Conservation (phyloP, 2,113 vertebrate genomes). For the Chascanopsetta lugubris region DNA sequence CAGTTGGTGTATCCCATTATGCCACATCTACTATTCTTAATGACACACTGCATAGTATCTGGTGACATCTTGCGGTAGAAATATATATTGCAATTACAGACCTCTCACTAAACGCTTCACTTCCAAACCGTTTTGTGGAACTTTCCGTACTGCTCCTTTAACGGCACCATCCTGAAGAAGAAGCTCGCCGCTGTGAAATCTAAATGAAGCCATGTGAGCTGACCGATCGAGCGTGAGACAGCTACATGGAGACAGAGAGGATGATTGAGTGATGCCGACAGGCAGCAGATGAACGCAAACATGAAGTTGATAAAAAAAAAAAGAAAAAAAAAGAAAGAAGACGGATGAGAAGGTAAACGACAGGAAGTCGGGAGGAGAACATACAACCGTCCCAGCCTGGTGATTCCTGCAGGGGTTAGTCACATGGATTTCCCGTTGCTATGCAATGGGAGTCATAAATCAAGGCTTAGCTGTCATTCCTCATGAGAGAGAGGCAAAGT, state of each 20-base stretch:
- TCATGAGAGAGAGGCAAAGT: slow-evolving; percentile 26
- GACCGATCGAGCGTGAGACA: slow-evolving; percentile 33
- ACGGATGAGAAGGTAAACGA: slow-evolving; percentile 5
- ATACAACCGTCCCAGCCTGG: background rate
- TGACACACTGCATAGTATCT: too few relatives aligned
- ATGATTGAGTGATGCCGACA: slow-evolving; percentile 36
- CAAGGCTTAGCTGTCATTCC: slow-evolving; percentile 44
- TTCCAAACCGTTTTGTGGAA: too few relatives aligned
- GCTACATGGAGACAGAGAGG: slow-evolving; percentile 36
- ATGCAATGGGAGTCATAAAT: slow-evolving; percentile 58
- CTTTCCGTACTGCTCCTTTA: too few relatives aligned
- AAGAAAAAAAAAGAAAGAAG: slow-evolving; percentile 5
- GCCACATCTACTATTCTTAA: slow-evolving; percentile 27
- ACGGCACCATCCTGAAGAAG: too few relatives aligned
- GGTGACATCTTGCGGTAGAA: too few relatives aligned
- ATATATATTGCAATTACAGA: too few relatives aligned
- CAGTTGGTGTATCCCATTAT: slow-evolving; percentile 25
- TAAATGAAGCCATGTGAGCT: slow-evolving; percentile 42
- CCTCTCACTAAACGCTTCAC: too few relatives aligned
- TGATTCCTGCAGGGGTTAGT: slow-evolving; percentile 39
- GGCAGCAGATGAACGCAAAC: slow-evolving; percentile 29
- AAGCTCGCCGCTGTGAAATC: too few relatives aligned
- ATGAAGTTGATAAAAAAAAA: too few relatives aligned
- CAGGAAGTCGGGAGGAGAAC: slow-evolving; percentile 3
- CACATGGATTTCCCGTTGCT: slow-evolving; percentile 60